A percentile compares a stretch with the other conserved stretches of the same genome.
Evolutionary conservation across 2,888 invertebrate genomes (phyloP).

Genomic region (Eupithecia abbreviata): DNA sequence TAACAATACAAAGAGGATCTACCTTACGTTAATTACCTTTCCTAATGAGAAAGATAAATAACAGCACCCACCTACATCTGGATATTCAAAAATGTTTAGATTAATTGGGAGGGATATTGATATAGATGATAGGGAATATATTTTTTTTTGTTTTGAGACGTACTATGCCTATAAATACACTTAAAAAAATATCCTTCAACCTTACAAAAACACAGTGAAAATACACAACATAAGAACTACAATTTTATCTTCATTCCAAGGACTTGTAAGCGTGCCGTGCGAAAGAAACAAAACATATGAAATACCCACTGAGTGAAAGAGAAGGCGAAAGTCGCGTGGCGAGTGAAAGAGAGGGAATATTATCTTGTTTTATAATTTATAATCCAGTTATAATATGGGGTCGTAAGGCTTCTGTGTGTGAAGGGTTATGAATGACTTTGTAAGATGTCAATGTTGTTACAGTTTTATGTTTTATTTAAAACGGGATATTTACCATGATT

Average conservation of each 20-base stretch:
- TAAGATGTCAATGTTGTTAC: conserved; percentile 12
- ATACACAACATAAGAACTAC: conserved; percentile 6
- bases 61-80: background rate
- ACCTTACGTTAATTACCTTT: background rate
- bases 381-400: conserved; percentile 44
- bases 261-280: conserved; percentile 46
- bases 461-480: background rate
- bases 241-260: conserved; percentile 22
- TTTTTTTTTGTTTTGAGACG: background rate
- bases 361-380: conserved; percentile 33
- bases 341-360: conserved; percentile 38
- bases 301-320: background rate
- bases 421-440: conserved; percentile 34
- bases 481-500: no score
- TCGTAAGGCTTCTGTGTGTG: conserved; percentile 40
- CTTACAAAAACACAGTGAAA: conserved; percentile 11
- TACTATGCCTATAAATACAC: background rate
- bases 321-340: conserved; percentile 44
- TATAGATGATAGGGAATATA: background rate
- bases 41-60: background rate
- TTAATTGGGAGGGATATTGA: background rate
- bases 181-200: background rate
- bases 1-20: background rate
- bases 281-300: conserved; percentile 32
- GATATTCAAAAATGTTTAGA: background rate